Evolutionary conservation across 1,140 invertebrate species (phyloP).

Genomic region (Metopolophium dirhodum): DNA sequence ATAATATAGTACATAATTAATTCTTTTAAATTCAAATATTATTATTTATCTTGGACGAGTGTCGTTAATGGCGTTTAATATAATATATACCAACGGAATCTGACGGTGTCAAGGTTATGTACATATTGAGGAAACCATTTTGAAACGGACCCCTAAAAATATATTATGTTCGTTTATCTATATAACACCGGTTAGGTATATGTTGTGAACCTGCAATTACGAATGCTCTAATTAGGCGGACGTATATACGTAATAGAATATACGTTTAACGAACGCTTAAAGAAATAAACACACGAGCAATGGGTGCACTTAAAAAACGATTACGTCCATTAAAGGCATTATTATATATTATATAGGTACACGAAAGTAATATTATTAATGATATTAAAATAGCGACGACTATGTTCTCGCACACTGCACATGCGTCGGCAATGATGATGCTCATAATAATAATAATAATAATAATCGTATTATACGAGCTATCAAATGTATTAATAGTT

Average conservation of each 20-base stretch:
- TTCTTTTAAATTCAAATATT: conserved; percentile 14
- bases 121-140: conserved; percentile 7
- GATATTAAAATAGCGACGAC: background rate
- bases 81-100: background rate
- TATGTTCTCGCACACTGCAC: background rate
- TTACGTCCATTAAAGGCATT: conserved; percentile 17
- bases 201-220: conserved; percentile 24
- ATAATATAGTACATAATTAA: background rate
- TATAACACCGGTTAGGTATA: background rate
- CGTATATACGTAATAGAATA: background rate
- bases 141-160: conserved; percentile 6
- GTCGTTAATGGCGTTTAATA: background rate
- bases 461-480: background rate
- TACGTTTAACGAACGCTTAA: conserved; percentile 37
- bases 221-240: conserved; percentile 7
- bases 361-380: conserved; percentile 2
- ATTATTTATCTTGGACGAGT: background rate
- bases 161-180: background rate
- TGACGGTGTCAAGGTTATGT: background rate
- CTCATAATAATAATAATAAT: background rate
- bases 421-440: background rate
- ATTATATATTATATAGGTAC: background rate
- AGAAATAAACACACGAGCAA: background rate
- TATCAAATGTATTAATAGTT: conserved; percentile 9
- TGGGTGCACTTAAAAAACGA: conserved; percentile 42